A percentile compares a stretch with the other conserved stretches of the same genome.
These are phyloP conservation scores for Drosophila lacertosa DNA, from an alignment of 1,140 invertebrate species.

Conservation along the genomic window DNA sequence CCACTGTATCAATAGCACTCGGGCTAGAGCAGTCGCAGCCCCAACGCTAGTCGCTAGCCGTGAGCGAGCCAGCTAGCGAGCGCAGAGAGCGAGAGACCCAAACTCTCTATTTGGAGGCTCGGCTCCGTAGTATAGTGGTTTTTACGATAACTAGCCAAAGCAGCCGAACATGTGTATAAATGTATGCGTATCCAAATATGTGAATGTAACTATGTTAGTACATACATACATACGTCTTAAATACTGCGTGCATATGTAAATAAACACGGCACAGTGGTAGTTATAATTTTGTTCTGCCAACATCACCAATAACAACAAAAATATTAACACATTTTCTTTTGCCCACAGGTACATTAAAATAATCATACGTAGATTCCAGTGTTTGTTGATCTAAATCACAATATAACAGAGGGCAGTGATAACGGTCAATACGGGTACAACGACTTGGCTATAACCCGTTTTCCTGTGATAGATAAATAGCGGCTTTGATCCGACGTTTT, in stretches of 20 bases:
- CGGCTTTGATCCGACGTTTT: no score
- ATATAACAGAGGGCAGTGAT: no score
- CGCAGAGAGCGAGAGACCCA: constrained; percentile 16
- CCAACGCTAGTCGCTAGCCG: constrained; percentile 25
- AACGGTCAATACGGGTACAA: no score
- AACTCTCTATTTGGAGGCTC: constrained; percentile 44
- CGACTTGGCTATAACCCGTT: no score
- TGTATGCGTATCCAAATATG: constrained; percentile 4
- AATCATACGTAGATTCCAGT: no score
- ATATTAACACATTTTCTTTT: not conserved
- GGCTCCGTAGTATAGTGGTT: constrained; percentile 15
- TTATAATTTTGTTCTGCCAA: not conserved
- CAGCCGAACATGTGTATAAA: not conserved
- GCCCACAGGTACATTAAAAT: not conserved
- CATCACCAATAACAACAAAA: constrained; percentile 18
- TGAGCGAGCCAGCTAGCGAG: constrained; percentile 11
- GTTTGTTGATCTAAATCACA: no score
- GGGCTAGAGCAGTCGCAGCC: constrained; percentile 29
- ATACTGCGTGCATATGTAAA: not conserved
- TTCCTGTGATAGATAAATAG: no score
- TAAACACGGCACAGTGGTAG: not conserved
- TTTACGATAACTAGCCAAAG: constrained; percentile 13
- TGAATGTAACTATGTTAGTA: not conserved
- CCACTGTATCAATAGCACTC: constrained; percentile 45
- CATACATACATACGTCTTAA: not conserved